Evolutionary conservation across 2,797 vertebrate genomes (phyloP).

Genomic region (Threskiornis aethiopicus): DNA sequence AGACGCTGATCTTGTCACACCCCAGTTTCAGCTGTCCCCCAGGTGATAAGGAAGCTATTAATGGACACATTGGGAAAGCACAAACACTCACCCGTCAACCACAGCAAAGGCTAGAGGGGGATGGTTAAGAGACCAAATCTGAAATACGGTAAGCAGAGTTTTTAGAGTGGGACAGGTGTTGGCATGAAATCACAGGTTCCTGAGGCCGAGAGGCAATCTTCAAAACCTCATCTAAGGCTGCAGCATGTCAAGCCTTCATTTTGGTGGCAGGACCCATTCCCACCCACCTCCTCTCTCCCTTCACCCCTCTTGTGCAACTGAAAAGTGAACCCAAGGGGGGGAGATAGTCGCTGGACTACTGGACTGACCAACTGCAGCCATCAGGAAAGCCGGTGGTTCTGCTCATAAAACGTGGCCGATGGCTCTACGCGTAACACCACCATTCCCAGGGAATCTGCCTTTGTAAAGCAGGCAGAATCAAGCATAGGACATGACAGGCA

Average conservation of each 20-base stretch:
- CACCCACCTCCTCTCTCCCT: not conserved
- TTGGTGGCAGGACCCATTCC: not conserved
- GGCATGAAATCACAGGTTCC: not conserved
- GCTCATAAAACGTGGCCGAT: rapidly evolving
- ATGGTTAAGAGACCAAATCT: not conserved
- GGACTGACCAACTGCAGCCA: not conserved
- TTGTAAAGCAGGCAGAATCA: not conserved
- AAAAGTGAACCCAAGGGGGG: not conserved
- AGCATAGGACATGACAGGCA: rapidly evolving
- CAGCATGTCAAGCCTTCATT: not conserved
- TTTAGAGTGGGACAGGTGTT: not conserved
- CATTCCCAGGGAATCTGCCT: not conserved
- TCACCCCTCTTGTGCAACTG: not conserved
- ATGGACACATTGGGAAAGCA: not conserved
- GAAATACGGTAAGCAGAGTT: not conserved
- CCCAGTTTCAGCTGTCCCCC: not conserved
- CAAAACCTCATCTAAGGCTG: not conserved
- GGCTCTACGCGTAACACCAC: not conserved
- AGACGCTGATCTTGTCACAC: not conserved
- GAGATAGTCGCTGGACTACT: not conserved
- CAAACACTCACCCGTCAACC: not conserved
- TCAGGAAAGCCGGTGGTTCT: not conserved
- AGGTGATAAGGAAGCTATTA: not conserved
- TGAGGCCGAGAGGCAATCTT: not conserved
- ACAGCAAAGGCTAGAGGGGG: not conserved